These are phyloP conservation scores for Cloeon dipterum DNA, from an alignment of 2,888 invertebrate species.

Conservation along the genomic window DNA sequence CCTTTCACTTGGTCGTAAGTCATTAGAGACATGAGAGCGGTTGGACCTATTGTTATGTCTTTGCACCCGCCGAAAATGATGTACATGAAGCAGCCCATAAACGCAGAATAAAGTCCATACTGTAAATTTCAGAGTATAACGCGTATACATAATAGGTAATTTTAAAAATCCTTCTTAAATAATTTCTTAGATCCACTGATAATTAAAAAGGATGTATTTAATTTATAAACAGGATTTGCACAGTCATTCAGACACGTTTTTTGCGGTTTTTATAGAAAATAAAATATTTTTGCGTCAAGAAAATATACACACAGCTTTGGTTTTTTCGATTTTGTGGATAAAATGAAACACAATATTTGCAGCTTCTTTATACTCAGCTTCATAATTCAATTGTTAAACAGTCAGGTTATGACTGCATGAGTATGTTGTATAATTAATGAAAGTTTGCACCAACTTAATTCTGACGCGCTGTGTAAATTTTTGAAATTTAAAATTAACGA, in stretches of 20 bases:
- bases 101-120: conserved; percentile 89
- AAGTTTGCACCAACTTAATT: too few relatives aligned
- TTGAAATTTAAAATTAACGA: too few relatives aligned
- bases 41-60: conserved; percentile 74
- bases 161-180: not conserved
- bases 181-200: conserved; percentile 3
- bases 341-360: too few relatives aligned
- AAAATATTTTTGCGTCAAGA: too few relatives aligned
- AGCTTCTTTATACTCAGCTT: too few relatives aligned
- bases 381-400: too few relatives aligned
- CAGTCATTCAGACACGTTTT: conserved; percentile 6
- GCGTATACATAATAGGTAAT: not conserved
- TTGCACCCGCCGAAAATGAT: conserved; percentile 72
- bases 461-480: too few relatives aligned
- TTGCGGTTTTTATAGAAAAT: too few relatives aligned
- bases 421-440: too few relatives aligned
- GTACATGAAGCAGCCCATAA: conserved; percentile 83
- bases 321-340: too few relatives aligned
- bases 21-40: conserved; percentile 84
- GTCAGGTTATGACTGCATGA: too few relatives aligned
- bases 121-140: conserved; percentile 19
- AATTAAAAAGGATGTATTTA: not conserved
- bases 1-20: conserved; percentile 54
- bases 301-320: too few relatives aligned
- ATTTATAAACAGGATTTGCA: not conserved